Conservation (phyloP, 2,888 invertebrate species). For the Nephrotoma guestfalica region DNA sequence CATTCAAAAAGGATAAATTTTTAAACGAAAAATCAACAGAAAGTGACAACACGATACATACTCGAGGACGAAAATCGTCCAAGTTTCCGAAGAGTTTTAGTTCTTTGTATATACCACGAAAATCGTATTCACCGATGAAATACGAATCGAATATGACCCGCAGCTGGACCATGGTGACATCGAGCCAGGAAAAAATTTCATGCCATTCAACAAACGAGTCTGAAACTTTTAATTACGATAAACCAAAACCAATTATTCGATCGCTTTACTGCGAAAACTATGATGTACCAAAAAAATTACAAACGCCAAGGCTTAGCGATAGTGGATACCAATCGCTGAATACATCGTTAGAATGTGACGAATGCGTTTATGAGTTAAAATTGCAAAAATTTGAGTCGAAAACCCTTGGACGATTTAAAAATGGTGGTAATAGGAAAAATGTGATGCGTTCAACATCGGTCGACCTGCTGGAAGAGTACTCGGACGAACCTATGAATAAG, state of each 20-base stretch:
- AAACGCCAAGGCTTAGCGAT: not conserved
- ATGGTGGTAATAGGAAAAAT: not conserved
- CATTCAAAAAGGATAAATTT: not conserved
- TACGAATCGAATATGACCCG: not conserved
- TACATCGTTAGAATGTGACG: not conserved
- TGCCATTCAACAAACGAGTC: not conserved
- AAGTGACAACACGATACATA: not conserved
- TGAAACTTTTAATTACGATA: not conserved
- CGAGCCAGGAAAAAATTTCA: not conserved
- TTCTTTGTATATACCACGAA: not conserved
- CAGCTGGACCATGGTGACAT: not conserved
- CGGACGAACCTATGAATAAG: not conserved
- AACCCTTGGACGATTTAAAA: not conserved
- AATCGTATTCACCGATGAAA: not conserved
- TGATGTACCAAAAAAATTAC: not conserved
- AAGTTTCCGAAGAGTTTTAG: not conserved
- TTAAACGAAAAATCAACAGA: not conserved
- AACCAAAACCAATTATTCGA: not conserved
- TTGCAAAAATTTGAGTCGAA: not conserved
- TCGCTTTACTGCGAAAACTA: not conserved
- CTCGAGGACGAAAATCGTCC: not conserved
- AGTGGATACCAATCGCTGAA: not conserved
- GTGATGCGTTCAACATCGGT: not conserved
- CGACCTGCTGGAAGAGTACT: not conserved
- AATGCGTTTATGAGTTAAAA: not conserved